phyloP scores from a whole-genome alignment of 1,140 invertebrate genomes.

The Drosophila punjabiensis region DNA sequence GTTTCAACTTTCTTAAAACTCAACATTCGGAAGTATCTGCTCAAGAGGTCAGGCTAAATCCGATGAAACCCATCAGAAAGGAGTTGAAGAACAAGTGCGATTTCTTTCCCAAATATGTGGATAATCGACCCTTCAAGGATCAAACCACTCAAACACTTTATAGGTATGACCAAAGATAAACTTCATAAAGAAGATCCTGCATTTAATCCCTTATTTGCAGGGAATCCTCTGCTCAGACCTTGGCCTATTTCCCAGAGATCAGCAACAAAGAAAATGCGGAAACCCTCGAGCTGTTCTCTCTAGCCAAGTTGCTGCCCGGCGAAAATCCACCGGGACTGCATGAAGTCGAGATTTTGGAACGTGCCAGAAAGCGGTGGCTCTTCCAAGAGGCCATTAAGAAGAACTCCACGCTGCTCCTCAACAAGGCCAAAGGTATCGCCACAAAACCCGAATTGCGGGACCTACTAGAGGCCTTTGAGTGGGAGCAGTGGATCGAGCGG shows the following conservation, averaged over 20 bases:
- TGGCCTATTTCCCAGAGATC: slow-evolving; percentile 88
- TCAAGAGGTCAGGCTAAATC: slow-evolving; percentile 56
- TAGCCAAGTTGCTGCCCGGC: slow-evolving; percentile 63
- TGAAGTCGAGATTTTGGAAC: slow-evolving; percentile 78
- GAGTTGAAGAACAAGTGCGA: slow-evolving; percentile 65
- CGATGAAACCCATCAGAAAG: slow-evolving; percentile 31
- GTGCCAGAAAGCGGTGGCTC: slow-evolving; percentile 73
- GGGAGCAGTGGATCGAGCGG: slow-evolving; percentile 81
- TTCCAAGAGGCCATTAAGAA: slow-evolving; percentile 67
- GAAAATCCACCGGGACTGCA: slow-evolving; percentile 71
- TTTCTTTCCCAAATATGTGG: slow-evolving; percentile 55
- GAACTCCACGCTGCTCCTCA: slow-evolving; percentile 47
- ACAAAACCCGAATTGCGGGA: slow-evolving; percentile 43
- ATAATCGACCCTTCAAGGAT: slow-evolving; percentile 59
- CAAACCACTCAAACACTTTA: slow-evolving; percentile 77
- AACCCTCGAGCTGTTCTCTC: slow-evolving; percentile 67
- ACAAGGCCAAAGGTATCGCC: slow-evolving; percentile 28
- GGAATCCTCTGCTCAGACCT: slow-evolving; percentile 91
- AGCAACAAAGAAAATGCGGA: slow-evolving; percentile 69
- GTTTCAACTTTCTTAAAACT: slow-evolving; percentile 48
- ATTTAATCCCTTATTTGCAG: slow-evolving; percentile 20
- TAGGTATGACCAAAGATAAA: slow-evolving; percentile 35
- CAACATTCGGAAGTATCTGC: slow-evolving; percentile 10
- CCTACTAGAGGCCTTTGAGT: slow-evolving; percentile 81
- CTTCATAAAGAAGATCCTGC: no score